A percentile compares a stretch with the other conserved stretches of the same genome.
Evolutionary conservation across 2,797 vertebrate genomes (phyloP).

Genomic region (Steatocranus sp.): DNA sequence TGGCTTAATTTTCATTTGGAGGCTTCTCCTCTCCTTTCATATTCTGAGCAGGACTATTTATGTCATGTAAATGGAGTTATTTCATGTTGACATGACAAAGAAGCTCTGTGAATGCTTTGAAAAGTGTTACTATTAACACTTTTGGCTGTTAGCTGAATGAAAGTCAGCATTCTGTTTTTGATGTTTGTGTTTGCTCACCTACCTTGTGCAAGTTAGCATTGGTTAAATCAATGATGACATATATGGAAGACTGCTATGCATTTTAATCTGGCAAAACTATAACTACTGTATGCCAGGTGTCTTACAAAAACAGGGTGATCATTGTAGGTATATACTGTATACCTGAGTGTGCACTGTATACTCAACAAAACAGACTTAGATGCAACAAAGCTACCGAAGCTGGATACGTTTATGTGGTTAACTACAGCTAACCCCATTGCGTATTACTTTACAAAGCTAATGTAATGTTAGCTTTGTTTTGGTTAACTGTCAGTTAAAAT

Average conservation of each 20-base stretch:
- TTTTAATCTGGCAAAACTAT: background rate
- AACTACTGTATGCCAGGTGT: background rate
- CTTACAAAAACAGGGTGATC: background rate
- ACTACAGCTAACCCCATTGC: background rate
- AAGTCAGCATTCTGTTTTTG: background rate
- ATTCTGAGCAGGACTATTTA: background rate
- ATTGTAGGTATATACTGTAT: background rate
- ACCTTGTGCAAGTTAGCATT: background rate
- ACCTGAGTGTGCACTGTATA: background rate
- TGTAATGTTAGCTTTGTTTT: background rate
- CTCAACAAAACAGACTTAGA: background rate
- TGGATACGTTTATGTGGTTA: background rate
- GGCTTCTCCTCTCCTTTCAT: background rate
- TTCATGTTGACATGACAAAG: background rate
- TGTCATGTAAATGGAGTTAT: background rate
- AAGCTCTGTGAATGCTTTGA: background rate
- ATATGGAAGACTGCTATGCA: background rate
- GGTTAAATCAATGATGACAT: background rate
- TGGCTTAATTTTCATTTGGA: background rate
- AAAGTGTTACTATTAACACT: background rate
- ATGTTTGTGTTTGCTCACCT: background rate
- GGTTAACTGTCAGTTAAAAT: background rate
- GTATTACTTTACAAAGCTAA: background rate
- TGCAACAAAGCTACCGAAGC: background rate
- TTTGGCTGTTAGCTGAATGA: background rate